These are phyloP conservation scores for Crypturellus undulatus DNA, from an alignment of 2,113 vertebrate species.

Conservation along the genomic window DNA sequence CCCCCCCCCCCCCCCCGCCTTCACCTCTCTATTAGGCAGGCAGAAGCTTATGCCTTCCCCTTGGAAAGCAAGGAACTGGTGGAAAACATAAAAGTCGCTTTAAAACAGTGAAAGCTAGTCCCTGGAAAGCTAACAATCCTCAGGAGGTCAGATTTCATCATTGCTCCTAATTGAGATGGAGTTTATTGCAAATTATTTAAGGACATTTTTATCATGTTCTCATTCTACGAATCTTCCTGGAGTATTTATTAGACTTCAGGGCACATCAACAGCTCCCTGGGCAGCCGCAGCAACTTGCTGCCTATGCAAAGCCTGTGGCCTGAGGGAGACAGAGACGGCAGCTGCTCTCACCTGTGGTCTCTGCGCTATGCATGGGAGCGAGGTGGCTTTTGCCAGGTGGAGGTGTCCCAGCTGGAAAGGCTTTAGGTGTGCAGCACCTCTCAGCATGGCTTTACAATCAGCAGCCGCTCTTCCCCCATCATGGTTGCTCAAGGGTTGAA, in stretches of 20 bases:
- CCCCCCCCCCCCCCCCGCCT: too few species aligned
- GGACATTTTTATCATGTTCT: background rate
- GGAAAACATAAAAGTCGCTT: background rate
- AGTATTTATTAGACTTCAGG: background rate
- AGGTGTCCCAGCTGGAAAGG: too few species aligned
- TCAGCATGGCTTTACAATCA: too few species aligned
- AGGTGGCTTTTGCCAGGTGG: too few species aligned
- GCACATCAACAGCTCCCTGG: too few species aligned
- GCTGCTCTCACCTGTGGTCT: background rate
- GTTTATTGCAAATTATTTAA: background rate
- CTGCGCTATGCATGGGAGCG: fast-evolving
- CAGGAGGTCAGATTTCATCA: background rate
- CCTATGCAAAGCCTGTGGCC: too few species aligned
- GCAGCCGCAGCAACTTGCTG: too few species aligned
- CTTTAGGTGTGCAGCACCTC: too few species aligned
- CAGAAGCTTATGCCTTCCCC: background rate
- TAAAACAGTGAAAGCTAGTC: background rate
- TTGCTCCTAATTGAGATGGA: background rate
- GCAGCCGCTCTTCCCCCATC: background rate
- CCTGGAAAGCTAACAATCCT: background rate
- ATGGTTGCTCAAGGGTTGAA: background rate
- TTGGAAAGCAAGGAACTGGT: background rate
- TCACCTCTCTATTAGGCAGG: too few species aligned
- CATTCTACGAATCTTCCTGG: background rate
- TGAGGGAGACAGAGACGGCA: background rate